Evolutionary conservation across 2,888 invertebrate genomes (phyloP).

Genomic region (Drosophila demipolita): DNA sequence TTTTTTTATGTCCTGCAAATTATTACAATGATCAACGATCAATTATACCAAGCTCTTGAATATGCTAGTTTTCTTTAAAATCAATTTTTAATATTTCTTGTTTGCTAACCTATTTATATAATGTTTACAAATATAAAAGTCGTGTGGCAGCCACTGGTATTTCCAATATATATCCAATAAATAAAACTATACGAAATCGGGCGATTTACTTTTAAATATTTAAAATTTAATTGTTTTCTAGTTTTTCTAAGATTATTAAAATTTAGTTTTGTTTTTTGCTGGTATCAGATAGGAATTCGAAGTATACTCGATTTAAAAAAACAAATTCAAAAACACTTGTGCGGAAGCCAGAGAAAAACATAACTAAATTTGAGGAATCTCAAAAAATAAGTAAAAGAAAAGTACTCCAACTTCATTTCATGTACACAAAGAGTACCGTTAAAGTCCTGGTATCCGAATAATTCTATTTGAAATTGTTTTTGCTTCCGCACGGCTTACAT

Average conservation of each 20-base stretch:
- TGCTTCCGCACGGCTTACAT: constrained; percentile 1
- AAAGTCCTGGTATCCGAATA: constrained; percentile 12
- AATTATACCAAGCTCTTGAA: not conserved
- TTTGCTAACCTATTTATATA: not conserved
- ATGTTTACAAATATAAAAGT: not conserved
- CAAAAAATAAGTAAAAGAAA: not conserved
- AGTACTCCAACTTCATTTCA: not conserved
- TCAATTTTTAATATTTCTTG: too few species aligned
- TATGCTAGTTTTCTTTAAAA: too few species aligned
- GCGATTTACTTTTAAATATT: not conserved
- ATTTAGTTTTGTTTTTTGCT: too few species aligned
- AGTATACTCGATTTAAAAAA: not conserved
- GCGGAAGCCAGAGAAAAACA: not conserved
- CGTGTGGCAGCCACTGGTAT: not conserved
- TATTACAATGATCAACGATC: not conserved
- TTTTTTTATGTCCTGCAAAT: not conserved
- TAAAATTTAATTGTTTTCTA: not conserved
- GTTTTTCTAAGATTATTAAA: not conserved
- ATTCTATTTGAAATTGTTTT: constrained; percentile 36
- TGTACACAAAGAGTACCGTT: not conserved
- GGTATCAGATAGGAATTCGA: not conserved
- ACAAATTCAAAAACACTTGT: not conserved
- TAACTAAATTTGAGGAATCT: not conserved
- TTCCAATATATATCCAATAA: not conserved
- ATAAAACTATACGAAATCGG: not conserved